Evolutionary conservation across 2,113 vertebrate species (phyloP).

Genomic region (Mustelus asterias): DNA sequence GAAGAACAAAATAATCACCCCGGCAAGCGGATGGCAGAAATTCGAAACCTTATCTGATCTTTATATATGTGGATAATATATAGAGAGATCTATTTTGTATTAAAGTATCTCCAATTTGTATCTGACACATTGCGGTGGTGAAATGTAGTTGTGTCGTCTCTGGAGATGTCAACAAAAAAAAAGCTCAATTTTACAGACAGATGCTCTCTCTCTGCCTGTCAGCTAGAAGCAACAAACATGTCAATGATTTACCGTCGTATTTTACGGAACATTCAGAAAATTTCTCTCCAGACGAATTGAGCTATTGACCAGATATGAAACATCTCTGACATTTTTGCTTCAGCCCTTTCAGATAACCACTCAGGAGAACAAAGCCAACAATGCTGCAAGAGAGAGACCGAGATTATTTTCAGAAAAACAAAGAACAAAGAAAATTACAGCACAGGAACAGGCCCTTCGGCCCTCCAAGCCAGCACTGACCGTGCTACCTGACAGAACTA

Average conservation of each 20-base stretch:
- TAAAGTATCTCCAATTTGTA: neutral
- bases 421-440: too few species aligned
- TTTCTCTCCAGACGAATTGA: constrained; percentile 55
- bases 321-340: constrained; percentile 46
- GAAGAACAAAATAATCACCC: neutral
- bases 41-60: neutral
- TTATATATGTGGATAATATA: neutral
- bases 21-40: neutral
- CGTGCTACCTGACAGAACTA: too few species aligned
- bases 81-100: neutral
- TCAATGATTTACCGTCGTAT: constrained; percentile 52
- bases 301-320: constrained; percentile 53
- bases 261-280: constrained; percentile 43
- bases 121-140: neutral
- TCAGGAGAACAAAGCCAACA: neutral
- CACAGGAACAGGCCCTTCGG: too few species aligned
- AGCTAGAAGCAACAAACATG: constrained; percentile 52
- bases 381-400: neutral
- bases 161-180: constrained; percentile 45
- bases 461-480: too few species aligned
- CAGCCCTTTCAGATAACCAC: constrained; percentile 39
- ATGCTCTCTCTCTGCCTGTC: constrained; percentile 48
- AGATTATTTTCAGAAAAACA: too few species aligned
- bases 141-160: neutral
- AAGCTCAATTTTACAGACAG: constrained; percentile 48